phyloP scores from a whole-genome alignment of 1,140 invertebrate genomes.

The Leptonema lineaticorne region DNA sequence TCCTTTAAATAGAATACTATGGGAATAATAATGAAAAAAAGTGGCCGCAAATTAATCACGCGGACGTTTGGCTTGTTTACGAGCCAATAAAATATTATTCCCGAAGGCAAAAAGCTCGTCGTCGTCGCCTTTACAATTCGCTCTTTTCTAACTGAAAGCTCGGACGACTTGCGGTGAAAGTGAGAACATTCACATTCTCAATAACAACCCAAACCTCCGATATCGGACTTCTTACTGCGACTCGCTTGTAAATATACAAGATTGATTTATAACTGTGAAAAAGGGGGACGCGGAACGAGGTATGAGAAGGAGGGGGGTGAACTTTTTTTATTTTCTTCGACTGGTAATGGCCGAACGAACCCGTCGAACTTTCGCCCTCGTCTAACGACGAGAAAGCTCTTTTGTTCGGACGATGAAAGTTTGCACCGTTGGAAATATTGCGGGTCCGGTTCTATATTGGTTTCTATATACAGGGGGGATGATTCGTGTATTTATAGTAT shows the following conservation, averaged over 20 bases:
- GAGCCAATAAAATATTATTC: background rate
- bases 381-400: conserved; percentile 6
- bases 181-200: conserved; percentile 4
- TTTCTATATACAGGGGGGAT: background rate
- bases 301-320: too few relatives aligned
- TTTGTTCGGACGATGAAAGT: conserved; percentile 17
- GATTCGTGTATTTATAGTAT: background rate
- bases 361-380: conserved; percentile 15
- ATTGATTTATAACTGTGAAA: conserved; percentile 39
- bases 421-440: conserved; percentile 23
- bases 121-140: background rate
- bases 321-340: too few relatives aligned
- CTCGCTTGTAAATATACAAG: conserved; percentile 30
- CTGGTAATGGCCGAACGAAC: conserved; percentile 24
- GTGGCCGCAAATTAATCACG: background rate
- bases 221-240: background rate
- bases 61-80: conserved; percentile 7
- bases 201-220: conserved; percentile 32
- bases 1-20: too few relatives aligned
- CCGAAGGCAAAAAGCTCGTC: background rate
- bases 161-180: too few relatives aligned
- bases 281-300: background rate
- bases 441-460: conserved; percentile 24
- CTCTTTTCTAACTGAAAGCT: too few relatives aligned
- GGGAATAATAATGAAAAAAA: too few relatives aligned